Percentiles rank a stretch among this genome's conserved stretches.
phyloP scores from a whole-genome alignment of 2,888 invertebrate genomes.

The Hydriomena furcata region DNA sequence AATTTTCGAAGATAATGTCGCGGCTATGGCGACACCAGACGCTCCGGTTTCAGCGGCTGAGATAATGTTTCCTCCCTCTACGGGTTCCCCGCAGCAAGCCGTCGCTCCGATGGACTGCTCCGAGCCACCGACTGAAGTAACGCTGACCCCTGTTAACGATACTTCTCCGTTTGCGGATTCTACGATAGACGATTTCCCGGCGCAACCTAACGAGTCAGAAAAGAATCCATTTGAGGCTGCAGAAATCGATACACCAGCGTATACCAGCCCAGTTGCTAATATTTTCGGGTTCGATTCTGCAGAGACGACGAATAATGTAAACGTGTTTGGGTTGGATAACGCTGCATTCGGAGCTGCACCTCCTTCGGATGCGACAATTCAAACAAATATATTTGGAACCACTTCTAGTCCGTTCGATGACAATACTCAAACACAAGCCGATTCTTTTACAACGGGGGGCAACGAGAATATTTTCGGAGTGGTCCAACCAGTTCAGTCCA shows the following conservation, averaged over 20 bases:
- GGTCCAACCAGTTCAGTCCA: slow-evolving; percentile 32
- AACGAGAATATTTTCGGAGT: slow-evolving; percentile 35
- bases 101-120: slow-evolving; percentile 67
- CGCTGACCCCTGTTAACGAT: slow-evolving; percentile 41
- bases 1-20: slow-evolving; percentile 14
- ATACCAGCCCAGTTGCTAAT: slow-evolving; percentile 40
- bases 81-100: slow-evolving; percentile 24
- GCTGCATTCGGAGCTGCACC: slow-evolving; percentile 35
- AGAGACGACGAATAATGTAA: slow-evolving; percentile 43
- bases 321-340: slow-evolving; percentile 37
- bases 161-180: slow-evolving; percentile 63
- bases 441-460: slow-evolving; percentile 29
- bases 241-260: slow-evolving; percentile 35
- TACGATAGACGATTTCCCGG: slow-evolving; percentile 42
- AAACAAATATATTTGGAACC: slow-evolving; percentile 44
- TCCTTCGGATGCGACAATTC: slow-evolving; percentile 21
- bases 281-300: slow-evolving; percentile 51
- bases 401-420: slow-evolving; percentile 35
- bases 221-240: slow-evolving; percentile 68
- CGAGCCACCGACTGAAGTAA: slow-evolving; percentile 49
- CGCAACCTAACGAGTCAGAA: slow-evolving; percentile 46
- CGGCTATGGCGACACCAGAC: slow-evolving; percentile 9
- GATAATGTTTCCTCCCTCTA: slow-evolving; percentile 17
- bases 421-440: slow-evolving; percentile 22
- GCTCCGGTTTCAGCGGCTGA: slow-evolving; percentile 19